Conservation (phyloP, 2,888 invertebrate genomes). For the Melolontha melolontha region DNA sequence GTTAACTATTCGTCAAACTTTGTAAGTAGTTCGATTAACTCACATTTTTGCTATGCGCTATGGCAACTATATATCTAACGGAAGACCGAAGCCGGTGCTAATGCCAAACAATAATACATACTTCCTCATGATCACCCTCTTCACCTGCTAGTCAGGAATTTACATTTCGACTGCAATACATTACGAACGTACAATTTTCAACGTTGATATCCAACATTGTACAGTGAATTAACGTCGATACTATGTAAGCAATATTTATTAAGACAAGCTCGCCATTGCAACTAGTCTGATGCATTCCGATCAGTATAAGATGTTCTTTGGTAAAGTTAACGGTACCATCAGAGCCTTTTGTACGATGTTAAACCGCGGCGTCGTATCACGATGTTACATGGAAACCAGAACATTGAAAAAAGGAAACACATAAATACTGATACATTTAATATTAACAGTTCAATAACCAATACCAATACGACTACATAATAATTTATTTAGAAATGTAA, state of each 20-base stretch:
- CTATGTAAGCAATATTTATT: constrained; percentile 18
- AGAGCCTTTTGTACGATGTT: constrained; percentile 24
- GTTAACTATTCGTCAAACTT: too few species aligned
- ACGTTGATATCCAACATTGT: constrained; percentile 12
- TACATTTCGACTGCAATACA: constrained; percentile 17
- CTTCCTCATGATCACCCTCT: background rate
- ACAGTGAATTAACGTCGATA: constrained; percentile 11
- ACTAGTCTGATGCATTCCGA: constrained; percentile 24
- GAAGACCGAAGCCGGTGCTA: background rate
- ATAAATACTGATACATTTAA: constrained; percentile 16
- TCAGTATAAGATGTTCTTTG: constrained; percentile 19
- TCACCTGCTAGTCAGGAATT: constrained; percentile 3
- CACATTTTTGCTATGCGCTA: too few species aligned
- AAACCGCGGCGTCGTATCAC: constrained; percentile 8
- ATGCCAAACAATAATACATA: constrained; percentile 1
- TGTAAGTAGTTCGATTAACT: too few species aligned
- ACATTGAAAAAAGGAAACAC: constrained; percentile 22
- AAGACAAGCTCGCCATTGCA: constrained; percentile 11
- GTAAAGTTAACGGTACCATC: constrained; percentile 17
- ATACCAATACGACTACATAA: constrained; percentile 4
- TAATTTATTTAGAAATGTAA: constrained; percentile 6
- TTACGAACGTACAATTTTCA: constrained; percentile 6
- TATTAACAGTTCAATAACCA: constrained; percentile 28
- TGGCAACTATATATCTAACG: background rate
- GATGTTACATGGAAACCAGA: constrained; percentile 18